Evolutionary conservation across 2,113 vertebrate species (phyloP).

Genomic region (Poecilia latipinna): DNA sequence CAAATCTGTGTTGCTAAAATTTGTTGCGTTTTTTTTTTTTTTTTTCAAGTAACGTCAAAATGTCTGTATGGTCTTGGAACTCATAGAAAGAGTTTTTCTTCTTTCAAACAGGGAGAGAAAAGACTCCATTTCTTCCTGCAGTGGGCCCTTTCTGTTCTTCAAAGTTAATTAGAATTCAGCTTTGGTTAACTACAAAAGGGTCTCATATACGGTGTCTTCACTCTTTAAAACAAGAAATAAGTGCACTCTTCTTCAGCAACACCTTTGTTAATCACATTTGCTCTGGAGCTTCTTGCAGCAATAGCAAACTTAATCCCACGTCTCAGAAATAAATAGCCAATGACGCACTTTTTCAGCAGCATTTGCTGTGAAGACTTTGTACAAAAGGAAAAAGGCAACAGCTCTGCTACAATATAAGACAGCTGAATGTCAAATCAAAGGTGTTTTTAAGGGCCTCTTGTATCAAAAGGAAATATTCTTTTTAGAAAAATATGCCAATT

Average conservation of each 20-base stretch:
- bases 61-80: conserved; percentile 69
- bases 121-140: conserved; percentile 82
- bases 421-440: conserved; percentile 49
- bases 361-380: conserved; percentile 36
- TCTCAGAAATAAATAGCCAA: conserved; percentile 61
- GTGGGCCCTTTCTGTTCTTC: conserved; percentile 75
- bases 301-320: conserved; percentile 51
- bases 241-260: conserved; percentile 88
- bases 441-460: conserved; percentile 56
- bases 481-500: conserved; percentile 75
- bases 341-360: conserved; percentile 52
- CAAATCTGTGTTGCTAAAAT: conserved; percentile 88
- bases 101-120: conserved; percentile 67
- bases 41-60: conserved; percentile 73
- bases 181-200: conserved; percentile 94
- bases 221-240: conserved; percentile 81
- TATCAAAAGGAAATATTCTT: conserved; percentile 57
- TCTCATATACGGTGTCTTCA: conserved; percentile 81
- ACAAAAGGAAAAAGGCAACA: conserved; percentile 47
- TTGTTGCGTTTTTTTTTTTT: conserved; percentile 14
- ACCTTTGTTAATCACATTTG: conserved; percentile 69
- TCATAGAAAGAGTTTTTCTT: conserved; percentile 26
- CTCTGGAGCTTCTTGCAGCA: conserved; percentile 64
- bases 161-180: conserved; percentile 83
- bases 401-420: conserved; percentile 63